phyloP scores from a whole-genome alignment of 2,113 vertebrate genomes.

The Sceloporus undulatus region DNA sequence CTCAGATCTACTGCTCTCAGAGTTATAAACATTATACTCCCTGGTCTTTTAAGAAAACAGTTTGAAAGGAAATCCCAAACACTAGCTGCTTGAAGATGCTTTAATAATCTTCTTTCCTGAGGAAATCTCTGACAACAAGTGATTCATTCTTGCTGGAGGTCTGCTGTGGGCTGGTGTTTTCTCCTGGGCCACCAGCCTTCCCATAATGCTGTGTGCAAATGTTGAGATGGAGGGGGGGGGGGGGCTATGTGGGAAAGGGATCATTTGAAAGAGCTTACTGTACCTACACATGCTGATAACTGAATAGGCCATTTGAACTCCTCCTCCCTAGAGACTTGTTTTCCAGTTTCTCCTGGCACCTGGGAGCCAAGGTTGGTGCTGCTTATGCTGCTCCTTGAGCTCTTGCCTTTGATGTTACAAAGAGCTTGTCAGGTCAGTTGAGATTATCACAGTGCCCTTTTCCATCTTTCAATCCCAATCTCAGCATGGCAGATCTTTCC shows the following conservation, averaged over 20 bases:
- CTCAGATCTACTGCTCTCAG: background rate
- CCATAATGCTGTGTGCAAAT: background rate
- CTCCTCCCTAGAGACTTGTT: background rate
- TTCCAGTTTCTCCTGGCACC: background rate
- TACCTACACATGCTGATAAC: background rate
- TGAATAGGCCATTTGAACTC: fast-evolving
- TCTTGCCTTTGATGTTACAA: fast-evolving
- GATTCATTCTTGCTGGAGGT: background rate
- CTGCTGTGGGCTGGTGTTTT: background rate
- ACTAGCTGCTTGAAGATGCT: background rate
- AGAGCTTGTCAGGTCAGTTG: background rate
- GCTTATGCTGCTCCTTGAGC: background rate
- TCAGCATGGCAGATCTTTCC: no score
- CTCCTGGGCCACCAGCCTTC: background rate
- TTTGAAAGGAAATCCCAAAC: constrained; percentile 6
- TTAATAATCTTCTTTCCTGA: background rate
- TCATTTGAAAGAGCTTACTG: background rate
- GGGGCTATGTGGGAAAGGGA: background rate
- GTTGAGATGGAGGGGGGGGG: background rate
- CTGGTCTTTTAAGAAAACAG: background rate
- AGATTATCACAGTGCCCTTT: no score
- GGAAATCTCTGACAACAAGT: background rate
- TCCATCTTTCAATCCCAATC: no score
- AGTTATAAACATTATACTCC: background rate
- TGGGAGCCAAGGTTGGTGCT: background rate